Conservation (phyloP, 2,888 invertebrate genomes). For the Cremastinae sp. region DNA sequence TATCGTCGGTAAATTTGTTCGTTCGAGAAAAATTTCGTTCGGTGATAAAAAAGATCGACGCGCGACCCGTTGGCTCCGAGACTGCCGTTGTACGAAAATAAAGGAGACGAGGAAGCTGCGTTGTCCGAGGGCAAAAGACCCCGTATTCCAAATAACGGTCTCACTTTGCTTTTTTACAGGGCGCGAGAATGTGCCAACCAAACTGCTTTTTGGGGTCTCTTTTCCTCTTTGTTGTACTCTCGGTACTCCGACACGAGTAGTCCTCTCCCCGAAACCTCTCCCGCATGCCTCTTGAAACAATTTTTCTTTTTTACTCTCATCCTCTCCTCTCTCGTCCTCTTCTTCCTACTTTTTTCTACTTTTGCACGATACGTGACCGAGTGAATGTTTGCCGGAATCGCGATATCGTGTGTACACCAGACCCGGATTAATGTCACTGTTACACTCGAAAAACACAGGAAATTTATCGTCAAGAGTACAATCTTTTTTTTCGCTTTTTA, state of each 20-base stretch:
- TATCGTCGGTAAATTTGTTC: no score
- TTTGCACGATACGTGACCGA: slow-evolving; percentile 40
- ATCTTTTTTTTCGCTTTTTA: no score
- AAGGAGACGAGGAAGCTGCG: slow-evolving; percentile 25
- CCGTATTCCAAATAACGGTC: slow-evolving; percentile 55
- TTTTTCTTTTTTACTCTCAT: slow-evolving; percentile 25
- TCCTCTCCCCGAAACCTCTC: not conserved
- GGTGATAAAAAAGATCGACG: not conserved
- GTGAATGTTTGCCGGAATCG: slow-evolving; percentile 11
- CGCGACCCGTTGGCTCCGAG: slow-evolving; percentile 6
- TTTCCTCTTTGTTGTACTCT: slow-evolving; percentile 41
- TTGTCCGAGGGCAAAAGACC: slow-evolving; percentile 35
- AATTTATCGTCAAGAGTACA: slow-evolving; percentile 1
- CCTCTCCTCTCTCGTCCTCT: not conserved
- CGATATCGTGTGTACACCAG: slow-evolving; percentile 8
- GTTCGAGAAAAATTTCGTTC: not conserved
- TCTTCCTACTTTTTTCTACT: not conserved
- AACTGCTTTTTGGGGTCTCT: slow-evolving; percentile 37
- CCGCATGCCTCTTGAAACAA: not conserved
- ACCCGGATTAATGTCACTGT: slow-evolving; percentile 23
- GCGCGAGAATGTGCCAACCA: slow-evolving; percentile 38
- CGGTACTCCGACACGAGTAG: slow-evolving; percentile 9
- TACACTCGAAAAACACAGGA: slow-evolving; percentile 9
- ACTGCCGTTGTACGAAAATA: slow-evolving; percentile 44
- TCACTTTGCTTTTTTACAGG: slow-evolving; percentile 42